These are phyloP conservation scores for Amphimallon solstitiale DNA, from an alignment of 2,888 invertebrate genomes.

Conservation along the genomic window DNA sequence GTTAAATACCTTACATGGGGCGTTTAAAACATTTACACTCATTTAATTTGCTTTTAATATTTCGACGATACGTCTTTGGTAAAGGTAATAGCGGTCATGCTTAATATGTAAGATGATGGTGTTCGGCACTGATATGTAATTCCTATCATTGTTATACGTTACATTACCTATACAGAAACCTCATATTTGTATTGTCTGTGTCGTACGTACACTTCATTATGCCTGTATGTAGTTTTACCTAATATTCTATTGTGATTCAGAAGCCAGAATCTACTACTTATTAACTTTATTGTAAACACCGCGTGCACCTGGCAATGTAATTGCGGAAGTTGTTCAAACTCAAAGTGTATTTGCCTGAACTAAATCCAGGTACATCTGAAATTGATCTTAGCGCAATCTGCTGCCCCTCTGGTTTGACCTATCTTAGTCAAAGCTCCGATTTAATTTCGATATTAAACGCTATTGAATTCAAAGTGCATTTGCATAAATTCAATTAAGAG, in stretches of 20 bases:
- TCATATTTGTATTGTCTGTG: too few relatives aligned
- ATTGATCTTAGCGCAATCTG: slow-evolving; percentile 13
- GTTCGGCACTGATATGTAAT: too few relatives aligned
- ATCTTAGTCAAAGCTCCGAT: not conserved
- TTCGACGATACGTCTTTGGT: too few relatives aligned
- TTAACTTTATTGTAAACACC: not conserved
- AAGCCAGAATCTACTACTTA: too few relatives aligned
- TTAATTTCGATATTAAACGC: slow-evolving; percentile 30
- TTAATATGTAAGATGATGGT: too few relatives aligned
- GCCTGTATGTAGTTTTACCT: too few relatives aligned
- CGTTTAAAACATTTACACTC: too few relatives aligned
- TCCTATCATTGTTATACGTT: too few relatives aligned
- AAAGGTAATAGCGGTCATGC: too few relatives aligned
- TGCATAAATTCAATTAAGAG: slow-evolving; percentile 33
- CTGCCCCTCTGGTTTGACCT: not conserved
- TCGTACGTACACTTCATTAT: not conserved
- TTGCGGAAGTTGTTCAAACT: slow-evolving; percentile 14
- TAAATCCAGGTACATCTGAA: slow-evolving; percentile 20
- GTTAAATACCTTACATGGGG: too few relatives aligned
- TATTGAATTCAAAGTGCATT: slow-evolving; percentile 16
- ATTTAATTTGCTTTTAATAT: too few relatives aligned
- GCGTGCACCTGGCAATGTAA: slow-evolving; percentile 11
- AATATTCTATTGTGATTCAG: not conserved
- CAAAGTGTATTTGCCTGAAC: slow-evolving; percentile 1
- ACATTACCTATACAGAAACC: too few relatives aligned